Conservation (phyloP, 37 sponge, comb jelly and placozoan species). For the Ephydatia muelleri region DNA sequence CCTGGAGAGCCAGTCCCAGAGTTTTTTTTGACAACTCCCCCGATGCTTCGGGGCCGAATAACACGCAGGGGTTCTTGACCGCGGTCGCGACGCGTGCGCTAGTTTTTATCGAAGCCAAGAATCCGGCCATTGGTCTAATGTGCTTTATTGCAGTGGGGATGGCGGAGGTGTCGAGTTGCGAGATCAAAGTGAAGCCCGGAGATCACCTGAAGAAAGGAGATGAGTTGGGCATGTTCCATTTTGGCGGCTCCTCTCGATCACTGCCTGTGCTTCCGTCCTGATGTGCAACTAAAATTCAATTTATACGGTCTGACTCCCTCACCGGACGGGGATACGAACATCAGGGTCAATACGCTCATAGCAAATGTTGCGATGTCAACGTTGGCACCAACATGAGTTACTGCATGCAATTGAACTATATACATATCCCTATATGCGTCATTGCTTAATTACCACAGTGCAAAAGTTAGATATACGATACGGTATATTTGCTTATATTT, state of each 20-base stretch:
- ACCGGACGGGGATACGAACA: not conserved
- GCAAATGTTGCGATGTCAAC: not conserved
- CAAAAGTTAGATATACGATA: too few relatives aligned
- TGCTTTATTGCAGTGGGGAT: conserved; percentile 55
- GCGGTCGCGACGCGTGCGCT: conserved; percentile 47
- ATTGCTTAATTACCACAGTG: too few relatives aligned
- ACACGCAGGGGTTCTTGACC: conserved; percentile 39
- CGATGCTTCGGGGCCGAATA: conserved; percentile 11
- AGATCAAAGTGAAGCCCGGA: conserved; percentile 22
- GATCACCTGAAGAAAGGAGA: conserved; percentile 31
- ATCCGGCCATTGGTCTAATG: conserved; percentile 48
- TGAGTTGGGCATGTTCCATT: conserved; percentile 39
- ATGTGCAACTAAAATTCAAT: conserved; percentile 36
- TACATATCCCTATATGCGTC: too few relatives aligned
- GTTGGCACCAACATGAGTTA: too few relatives aligned
- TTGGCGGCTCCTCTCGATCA: conserved; percentile 40
- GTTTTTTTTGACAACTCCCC: too few relatives aligned
- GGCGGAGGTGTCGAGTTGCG: conserved; percentile 52
- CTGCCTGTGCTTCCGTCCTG: conserved; percentile 29
- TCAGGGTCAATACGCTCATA: not conserved
- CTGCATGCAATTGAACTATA: too few relatives aligned
- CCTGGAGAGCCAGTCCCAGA: conserved; percentile 3
- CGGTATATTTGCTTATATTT: too few relatives aligned
- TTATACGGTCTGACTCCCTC: too few relatives aligned
- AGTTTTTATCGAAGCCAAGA: conserved; percentile 50